These are phyloP conservation scores for Palythoa grandiflora DNA, from an alignment of 92 coral and sea anemone genomes.

Conservation along the genomic window DNA sequence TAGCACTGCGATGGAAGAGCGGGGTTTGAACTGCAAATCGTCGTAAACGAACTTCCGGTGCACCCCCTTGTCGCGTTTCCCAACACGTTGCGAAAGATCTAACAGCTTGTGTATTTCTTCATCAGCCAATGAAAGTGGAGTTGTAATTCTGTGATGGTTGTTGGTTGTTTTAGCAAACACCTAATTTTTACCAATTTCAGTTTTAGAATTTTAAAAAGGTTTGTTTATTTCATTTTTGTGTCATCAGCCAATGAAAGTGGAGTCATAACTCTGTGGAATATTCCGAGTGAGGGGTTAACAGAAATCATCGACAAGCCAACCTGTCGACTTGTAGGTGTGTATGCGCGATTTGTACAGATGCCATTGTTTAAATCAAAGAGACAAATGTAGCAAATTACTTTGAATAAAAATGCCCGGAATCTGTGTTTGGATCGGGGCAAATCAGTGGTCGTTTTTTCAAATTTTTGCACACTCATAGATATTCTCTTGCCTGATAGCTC, in stretches of 20 bases:
- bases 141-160: slow-evolving; percentile 64
- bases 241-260: slow-evolving; percentile 92
- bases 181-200: too few species aligned
- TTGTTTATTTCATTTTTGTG: not conserved
- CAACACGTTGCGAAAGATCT: too few species aligned
- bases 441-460: too few species aligned
- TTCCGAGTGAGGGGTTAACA: slow-evolving; percentile 83
- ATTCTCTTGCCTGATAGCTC: too few species aligned
- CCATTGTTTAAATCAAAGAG: not conserved
- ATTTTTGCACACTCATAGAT: too few species aligned
- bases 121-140: slow-evolving; percentile 91
- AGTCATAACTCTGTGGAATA: slow-evolving; percentile 79
- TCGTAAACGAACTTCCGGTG: too few species aligned
- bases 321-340: slow-evolving; percentile 58
- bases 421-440: not conserved
- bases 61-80: too few species aligned
- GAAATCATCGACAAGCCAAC: slow-evolving; percentile 77
- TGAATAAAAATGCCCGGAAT: not conserved
- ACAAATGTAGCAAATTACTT: not conserved
- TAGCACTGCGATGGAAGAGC: too few species aligned
- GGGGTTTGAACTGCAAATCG: too few species aligned
- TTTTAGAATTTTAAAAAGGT: not conserved
- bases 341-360: slow-evolving; percentile 4
- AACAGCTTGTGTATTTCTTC: not conserved
- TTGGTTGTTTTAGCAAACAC: too few species aligned